phyloP scores from a whole-genome alignment of 2,888 invertebrate species.

The Emesis furor region DNA sequence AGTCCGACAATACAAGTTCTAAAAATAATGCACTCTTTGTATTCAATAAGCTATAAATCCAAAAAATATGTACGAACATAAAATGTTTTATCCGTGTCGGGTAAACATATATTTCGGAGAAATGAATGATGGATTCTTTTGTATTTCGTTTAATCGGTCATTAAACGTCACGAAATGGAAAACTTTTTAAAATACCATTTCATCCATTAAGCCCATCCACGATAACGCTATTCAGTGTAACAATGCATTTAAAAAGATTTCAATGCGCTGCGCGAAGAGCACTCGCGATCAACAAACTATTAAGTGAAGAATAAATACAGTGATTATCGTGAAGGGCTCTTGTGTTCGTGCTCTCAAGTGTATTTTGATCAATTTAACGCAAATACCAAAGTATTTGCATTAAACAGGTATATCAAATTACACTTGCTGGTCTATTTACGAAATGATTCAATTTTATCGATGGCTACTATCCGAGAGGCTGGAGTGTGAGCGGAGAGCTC shows the following conservation, averaged over 20 bases:
- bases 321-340: constrained; percentile 18
- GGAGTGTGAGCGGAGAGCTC: too few relatives aligned
- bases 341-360: background rate
- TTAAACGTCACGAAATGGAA: background rate
- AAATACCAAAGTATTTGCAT: background rate
- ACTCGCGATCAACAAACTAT: constrained; percentile 35
- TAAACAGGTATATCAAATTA: background rate
- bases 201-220: constrained; percentile 17
- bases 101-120: background rate
- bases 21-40: too few relatives aligned
- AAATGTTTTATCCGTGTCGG: too few relatives aligned
- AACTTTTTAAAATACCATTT: constrained; percentile 11
- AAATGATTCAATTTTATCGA: background rate
- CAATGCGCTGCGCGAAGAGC: constrained; percentile 22
- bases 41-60: too few relatives aligned
- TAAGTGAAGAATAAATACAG: constrained; percentile 45
- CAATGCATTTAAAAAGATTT: constrained; percentile 32
- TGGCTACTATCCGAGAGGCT: too few relatives aligned
- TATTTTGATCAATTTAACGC: background rate
- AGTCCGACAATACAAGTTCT: too few relatives aligned
- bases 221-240: background rate
- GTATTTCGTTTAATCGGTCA: background rate
- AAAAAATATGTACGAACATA: too few relatives aligned
- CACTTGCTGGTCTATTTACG: background rate
- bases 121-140: background rate